Conservation (phyloP, 2,113 vertebrate genomes). For the Collichthys lucidus region DNA sequence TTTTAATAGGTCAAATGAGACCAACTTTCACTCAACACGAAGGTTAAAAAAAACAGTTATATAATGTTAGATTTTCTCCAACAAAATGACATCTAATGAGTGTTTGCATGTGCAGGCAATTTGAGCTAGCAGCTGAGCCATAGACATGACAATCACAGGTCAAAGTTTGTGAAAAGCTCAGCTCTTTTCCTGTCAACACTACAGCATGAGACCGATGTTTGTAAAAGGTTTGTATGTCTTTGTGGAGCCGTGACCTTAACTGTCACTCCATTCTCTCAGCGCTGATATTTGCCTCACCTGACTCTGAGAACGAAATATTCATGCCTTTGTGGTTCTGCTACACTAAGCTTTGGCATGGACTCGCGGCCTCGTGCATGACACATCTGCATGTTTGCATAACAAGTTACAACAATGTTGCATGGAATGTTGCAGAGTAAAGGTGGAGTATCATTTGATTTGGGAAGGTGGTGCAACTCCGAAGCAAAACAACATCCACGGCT, state of each 20-base stretch:
- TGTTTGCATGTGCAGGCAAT: not conserved
- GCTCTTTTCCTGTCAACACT: not conserved
- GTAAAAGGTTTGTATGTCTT: not conserved
- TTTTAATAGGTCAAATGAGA: not conserved
- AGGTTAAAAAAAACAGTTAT: not conserved
- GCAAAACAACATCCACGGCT: constrained; percentile 44
- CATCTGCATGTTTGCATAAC: constrained; percentile 37
- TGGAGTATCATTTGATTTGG: constrained; percentile 22
- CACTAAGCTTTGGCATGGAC: constrained; percentile 5
- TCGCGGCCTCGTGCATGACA: not conserved
- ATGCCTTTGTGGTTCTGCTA: constrained; percentile 4
- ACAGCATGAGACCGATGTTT: not conserved
- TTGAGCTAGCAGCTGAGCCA: constrained; percentile 12
- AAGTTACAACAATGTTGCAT: constrained; percentile 55
- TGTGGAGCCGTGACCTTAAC: not conserved
- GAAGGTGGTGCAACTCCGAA: constrained; percentile 18
- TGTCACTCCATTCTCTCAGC: not conserved
- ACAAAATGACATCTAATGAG: not conserved
- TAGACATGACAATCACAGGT: constrained; percentile 33
- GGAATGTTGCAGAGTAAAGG: constrained; percentile 66
- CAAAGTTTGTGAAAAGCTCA: constrained; percentile 13
- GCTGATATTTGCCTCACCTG: constrained; percentile 1
- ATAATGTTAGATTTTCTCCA: not conserved
- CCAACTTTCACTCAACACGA: not conserved
- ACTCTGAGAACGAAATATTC: constrained; percentile 1